phyloP scores from a whole-genome alignment of 2,888 invertebrate genomes.

The Nemurella pictetii region DNA sequence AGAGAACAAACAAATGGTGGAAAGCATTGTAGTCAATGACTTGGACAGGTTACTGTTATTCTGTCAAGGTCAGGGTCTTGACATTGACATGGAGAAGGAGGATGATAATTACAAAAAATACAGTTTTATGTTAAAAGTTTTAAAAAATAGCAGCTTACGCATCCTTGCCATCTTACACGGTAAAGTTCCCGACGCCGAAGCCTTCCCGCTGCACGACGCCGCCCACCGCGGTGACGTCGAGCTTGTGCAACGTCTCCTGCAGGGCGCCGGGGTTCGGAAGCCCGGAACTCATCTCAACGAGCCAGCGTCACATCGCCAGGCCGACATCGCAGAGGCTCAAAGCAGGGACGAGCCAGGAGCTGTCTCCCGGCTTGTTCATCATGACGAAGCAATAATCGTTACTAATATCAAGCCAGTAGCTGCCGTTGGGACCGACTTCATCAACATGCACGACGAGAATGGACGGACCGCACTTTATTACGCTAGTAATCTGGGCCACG shows the following conservation, averaged over 20 bases:
- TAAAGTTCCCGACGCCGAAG: neutral
- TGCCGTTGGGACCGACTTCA: neutral
- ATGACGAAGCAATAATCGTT: too few relatives aligned
- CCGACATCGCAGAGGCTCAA: neutral
- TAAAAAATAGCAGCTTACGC: neutral
- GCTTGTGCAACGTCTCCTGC: neutral
- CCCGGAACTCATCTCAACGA: too few relatives aligned
- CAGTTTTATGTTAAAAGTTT: neutral
- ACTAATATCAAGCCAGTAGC: neutral
- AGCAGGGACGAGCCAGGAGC: neutral
- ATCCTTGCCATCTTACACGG: neutral
- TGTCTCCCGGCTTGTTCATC: neutral
- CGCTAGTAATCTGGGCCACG: slow-evolving; percentile 15
- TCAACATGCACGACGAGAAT: slow-evolving; percentile 15
- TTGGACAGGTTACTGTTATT: neutral
- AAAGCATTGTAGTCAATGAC: neutral
- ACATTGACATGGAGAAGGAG: too few relatives aligned
- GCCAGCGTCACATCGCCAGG: too few relatives aligned
- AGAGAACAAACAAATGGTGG: neutral
- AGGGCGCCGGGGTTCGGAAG: too few relatives aligned
- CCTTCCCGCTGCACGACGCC: neutral
- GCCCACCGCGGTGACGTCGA: neutral
- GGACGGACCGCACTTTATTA: slow-evolving; percentile 25
- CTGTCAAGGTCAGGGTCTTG: neutral
- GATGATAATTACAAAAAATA: too few relatives aligned